Evolutionary conservation across 2,888 invertebrate species (phyloP), one percentile per base, ranked within the genome.

Genomic region (Lepeophtheirus nordmannii): DNA sequence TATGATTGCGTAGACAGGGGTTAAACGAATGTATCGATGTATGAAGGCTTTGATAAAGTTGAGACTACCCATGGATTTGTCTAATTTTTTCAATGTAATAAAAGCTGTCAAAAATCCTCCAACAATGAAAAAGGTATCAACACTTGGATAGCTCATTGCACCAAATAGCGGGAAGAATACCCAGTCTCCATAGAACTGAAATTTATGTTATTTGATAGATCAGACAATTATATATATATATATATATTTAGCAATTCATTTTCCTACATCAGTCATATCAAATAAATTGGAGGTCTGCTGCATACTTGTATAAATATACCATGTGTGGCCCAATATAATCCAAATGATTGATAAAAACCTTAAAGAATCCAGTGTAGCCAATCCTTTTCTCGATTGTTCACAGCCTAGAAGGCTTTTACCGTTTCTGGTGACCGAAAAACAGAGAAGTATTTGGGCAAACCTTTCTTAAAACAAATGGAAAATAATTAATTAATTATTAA

Each of bases 301-400:
- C 53, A 46, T n/a, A 46, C 53, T 46, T 14, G 53, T 46, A 17
- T 46, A 46, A 17, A 56, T 53, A 22, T 53, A 63, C 11, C 22
- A 63, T n/a, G 20, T 56, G 56, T 63, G 63, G 12, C 63, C 63
- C 23, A 63, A 23, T 17, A 63, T 17, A 3, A 63, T 53, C 63
- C 63, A 63, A 10, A 23, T 10, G 10, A 63, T 63, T 10, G 63
- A 63, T 9, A 63, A 37, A 23, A 63, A 46, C 1, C 63, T 41
- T 14, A 63, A n/a, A 10, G 46, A 41, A 8, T 63, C 53, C 46
- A 63, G 17, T 14, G 46, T 30, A 10, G 41, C 56, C 11, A 63
- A 46, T 41, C 56, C 53, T n/a, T 38, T 22, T 56, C 53, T 30
- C 9, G 53, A 30, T 46, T 53, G 53, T 14, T 22, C n/a, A n/a